phyloP scores from a whole-genome alignment of 2,797 vertebrate genomes.

The Oreonectes daqikongensis region DNA sequence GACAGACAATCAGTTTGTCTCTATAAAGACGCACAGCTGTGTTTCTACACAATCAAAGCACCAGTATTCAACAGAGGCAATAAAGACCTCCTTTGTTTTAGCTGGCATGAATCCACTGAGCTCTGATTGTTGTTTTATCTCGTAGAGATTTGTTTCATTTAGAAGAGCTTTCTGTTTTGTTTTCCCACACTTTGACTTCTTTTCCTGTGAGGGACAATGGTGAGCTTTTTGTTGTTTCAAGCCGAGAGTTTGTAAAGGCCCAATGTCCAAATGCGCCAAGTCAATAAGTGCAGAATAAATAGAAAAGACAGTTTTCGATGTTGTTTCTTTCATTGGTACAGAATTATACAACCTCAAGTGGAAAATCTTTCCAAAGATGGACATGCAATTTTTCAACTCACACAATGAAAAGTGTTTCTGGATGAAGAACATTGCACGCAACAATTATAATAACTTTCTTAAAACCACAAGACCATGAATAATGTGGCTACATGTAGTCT shows the following conservation, averaged over 20 bases:
- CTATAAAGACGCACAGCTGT: constrained; percentile 76
- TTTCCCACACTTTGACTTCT: constrained; percentile 46
- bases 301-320: not conserved
- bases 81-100: constrained; percentile 74
- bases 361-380: not conserved
- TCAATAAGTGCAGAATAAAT: constrained; percentile 29
- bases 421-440: no score
- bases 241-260: constrained; percentile 34
- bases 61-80: constrained; percentile 69
- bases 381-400: not conserved
- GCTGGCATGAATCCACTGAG: constrained; percentile 61
- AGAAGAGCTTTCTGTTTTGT: constrained; percentile 63
- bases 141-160: constrained; percentile 68
- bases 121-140: constrained; percentile 55
- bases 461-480: no score
- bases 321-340: not conserved
- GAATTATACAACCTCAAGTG: constrained; percentile 28
- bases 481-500: no score
- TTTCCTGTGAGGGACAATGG: constrained; percentile 62
- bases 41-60: constrained; percentile 72
- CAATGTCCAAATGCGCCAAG: constrained; percentile 32
- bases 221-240: constrained; percentile 48
- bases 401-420: not conserved
- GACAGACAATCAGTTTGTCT: constrained; percentile 70
- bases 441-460: no score